These are phyloP conservation scores for Perizoma affinitatum DNA, from an alignment of 2,888 invertebrate species.

Conservation along the genomic window DNA sequence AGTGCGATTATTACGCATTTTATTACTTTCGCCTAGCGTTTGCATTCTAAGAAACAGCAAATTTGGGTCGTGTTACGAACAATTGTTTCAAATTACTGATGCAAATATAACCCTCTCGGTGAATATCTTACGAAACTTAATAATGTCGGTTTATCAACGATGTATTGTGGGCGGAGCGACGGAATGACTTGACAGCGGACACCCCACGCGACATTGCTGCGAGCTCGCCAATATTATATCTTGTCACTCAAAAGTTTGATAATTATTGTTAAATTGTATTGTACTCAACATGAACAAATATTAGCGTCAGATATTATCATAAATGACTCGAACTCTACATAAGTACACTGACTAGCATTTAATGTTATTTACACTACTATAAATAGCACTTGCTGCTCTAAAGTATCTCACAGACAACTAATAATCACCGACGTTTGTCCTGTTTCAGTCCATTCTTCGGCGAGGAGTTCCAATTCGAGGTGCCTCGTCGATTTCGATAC, in stretches of 20 bases:
- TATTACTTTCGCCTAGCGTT: slow-evolving; percentile 48
- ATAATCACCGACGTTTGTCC: slow-evolving; percentile 33
- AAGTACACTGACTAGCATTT: slow-evolving; percentile 9
- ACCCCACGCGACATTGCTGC: slow-evolving; percentile 56
- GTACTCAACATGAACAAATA: slow-evolving; percentile 51
- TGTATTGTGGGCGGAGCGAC: slow-evolving; percentile 49
- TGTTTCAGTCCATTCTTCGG: slow-evolving; percentile 93
- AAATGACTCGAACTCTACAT: slow-evolving; percentile 41
- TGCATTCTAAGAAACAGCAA: slow-evolving; percentile 43
- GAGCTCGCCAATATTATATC: slow-evolving; percentile 51
- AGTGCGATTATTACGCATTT: slow-evolving; percentile 48
- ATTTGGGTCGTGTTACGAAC: slow-evolving; percentile 31
- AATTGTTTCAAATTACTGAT: slow-evolving; percentile 35
- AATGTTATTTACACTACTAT: slow-evolving; percentile 8
- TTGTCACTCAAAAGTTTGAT: slow-evolving; percentile 54
- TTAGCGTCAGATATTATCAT: slow-evolving; percentile 47
- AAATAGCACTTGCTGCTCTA: slow-evolving; percentile 2
- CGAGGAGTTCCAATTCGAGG: slow-evolving; percentile 96
- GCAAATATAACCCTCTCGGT: slow-evolving; percentile 33
- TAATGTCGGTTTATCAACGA: slow-evolving; percentile 36
- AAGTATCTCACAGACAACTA: neutral
- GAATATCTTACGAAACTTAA: slow-evolving; percentile 36
- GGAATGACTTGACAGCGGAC: slow-evolving; percentile 47
- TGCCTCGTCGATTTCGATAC: slow-evolving; percentile 94
- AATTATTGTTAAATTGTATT: slow-evolving; percentile 52